Conservation (phyloP, 2,113 vertebrate species). For the Rhinopomastus cyanomelas region DNA sequence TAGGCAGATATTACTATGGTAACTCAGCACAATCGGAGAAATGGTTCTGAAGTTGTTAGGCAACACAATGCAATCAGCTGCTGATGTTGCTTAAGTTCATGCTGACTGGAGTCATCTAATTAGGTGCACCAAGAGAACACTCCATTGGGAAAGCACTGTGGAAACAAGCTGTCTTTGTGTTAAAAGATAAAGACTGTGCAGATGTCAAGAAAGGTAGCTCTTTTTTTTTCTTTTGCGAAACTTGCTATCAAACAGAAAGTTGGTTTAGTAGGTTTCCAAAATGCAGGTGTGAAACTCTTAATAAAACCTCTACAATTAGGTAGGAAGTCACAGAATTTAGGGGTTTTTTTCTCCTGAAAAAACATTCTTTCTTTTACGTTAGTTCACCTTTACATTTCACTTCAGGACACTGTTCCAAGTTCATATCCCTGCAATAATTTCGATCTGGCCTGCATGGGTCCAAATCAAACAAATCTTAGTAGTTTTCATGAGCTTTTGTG, state of each 20-base stretch:
- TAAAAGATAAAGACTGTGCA: not conserved
- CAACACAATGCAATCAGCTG: constrained; percentile 38
- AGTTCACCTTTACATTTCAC: not conserved
- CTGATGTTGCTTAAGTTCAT: constrained; percentile 8
- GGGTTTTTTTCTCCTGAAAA: not conserved
- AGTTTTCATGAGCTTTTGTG: not conserved
- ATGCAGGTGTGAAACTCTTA: not conserved
- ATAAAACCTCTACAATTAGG: not conserved
- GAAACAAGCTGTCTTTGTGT: not conserved
- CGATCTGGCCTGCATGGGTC: not conserved
- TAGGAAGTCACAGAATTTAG: not conserved
- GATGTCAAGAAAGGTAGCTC: not conserved
- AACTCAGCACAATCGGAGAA: constrained; percentile 44
- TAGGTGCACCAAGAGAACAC: constrained; percentile 1
- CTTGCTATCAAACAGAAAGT: not conserved
- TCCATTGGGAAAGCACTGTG: not conserved
- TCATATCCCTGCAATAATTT: not conserved
- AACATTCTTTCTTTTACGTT: no score
- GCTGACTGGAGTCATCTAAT: not conserved
- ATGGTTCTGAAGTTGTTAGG: constrained; percentile 37
- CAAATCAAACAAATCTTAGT: not conserved
- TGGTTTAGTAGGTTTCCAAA: not conserved
- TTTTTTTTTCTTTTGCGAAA: not conserved
- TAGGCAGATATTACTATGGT: constrained; percentile 63
- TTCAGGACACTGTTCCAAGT: not conserved